Evolutionary conservation across 2,113 vertebrate species (phyloP).

Genomic region (Meleagris gallopavo): DNA sequence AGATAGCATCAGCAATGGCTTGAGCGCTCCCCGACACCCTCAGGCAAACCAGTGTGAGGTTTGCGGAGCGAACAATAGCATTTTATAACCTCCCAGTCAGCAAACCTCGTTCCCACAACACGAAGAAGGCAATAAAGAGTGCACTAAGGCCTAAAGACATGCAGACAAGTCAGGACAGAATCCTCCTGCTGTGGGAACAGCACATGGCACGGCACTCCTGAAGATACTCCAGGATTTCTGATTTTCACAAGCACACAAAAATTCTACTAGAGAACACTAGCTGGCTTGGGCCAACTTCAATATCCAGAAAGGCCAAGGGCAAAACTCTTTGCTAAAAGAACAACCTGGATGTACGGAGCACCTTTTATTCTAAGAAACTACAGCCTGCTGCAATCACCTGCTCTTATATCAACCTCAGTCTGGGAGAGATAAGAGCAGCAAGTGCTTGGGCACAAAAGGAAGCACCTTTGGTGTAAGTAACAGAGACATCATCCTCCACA

Average conservation of each 20-base stretch:
- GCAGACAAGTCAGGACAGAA: background rate
- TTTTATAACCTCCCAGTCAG: background rate
- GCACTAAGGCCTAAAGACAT: background rate
- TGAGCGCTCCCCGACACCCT: background rate
- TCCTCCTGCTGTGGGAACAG: background rate
- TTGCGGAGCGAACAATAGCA: background rate
- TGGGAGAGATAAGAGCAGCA: background rate
- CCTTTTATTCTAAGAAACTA: background rate
- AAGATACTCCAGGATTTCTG: background rate
- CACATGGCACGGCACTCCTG: background rate
- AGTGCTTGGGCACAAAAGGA: background rate
- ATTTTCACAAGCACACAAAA: background rate
- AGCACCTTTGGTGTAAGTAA: accelerated
- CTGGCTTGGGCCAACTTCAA: background rate
- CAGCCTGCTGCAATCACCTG: background rate
- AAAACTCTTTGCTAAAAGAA: background rate
- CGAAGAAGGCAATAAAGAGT: background rate
- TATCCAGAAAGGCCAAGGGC: background rate
- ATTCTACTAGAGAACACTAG: background rate
- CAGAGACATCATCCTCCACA: background rate
- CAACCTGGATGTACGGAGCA: background rate
- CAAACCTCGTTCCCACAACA: background rate
- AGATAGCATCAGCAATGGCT: background rate
- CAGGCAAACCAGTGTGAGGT: background rate
- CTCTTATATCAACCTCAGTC: background rate